Percentiles rank a stretch among this genome's conserved stretches.
Conservation (phyloP, 2,113 vertebrate species). For the Vanacampus margaritifer region DNA sequence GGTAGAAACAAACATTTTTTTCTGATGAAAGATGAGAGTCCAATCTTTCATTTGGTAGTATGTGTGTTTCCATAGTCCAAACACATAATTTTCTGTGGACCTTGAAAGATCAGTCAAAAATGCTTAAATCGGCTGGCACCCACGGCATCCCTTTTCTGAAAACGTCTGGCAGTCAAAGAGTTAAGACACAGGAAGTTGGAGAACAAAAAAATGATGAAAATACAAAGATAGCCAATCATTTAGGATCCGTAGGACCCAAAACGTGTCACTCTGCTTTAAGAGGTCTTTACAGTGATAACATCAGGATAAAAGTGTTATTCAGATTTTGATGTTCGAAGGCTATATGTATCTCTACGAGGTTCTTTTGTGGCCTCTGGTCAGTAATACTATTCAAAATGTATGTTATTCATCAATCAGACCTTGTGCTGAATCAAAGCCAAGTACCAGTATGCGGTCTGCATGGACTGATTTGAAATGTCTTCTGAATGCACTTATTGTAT, state of each 20-base stretch:
- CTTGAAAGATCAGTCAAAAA: too few species aligned
- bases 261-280: background rate
- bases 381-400: background rate
- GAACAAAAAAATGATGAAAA: slow-evolving; percentile 7
- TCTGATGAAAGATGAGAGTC: too few species aligned
- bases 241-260: slow-evolving; percentile 36
- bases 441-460: background rate
- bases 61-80: too few species aligned
- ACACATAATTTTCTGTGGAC: too few species aligned
- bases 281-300: too few species aligned
- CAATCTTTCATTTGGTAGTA: too few species aligned
- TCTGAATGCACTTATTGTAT: too few species aligned
- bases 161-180: too few species aligned
- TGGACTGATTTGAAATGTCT: too few species aligned
- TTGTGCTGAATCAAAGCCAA: slow-evolving; percentile 23
- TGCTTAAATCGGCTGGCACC: too few species aligned
- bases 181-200: slow-evolving; percentile 39
- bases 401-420: slow-evolving; percentile 27
- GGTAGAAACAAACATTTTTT: too few species aligned
- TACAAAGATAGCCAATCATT: background rate
- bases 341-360: slow-evolving; percentile 5
- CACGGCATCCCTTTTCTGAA: too few species aligned
- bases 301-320: background rate
- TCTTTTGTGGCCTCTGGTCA: background rate
- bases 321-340: slow-evolving; percentile 34